phyloP scores from a whole-genome alignment of 2,888 invertebrate genomes.

The Blera fallax region DNA sequence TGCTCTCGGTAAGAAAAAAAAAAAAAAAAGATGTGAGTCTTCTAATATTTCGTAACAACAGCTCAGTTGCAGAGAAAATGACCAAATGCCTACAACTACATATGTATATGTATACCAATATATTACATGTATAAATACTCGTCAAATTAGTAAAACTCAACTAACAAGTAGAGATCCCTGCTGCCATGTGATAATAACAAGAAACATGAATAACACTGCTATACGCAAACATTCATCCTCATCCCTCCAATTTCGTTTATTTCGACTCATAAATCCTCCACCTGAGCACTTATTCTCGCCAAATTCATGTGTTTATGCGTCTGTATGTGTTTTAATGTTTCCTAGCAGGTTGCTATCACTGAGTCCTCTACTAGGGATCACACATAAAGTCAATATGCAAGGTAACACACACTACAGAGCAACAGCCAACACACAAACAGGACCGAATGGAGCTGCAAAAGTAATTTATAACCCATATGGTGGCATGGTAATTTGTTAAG shows the following conservation, averaged over 20 bases:
- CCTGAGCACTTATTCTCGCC: constrained; percentile 60
- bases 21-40: no score
- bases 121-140: neutral
- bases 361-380: constrained; percentile 6
- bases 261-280: constrained; percentile 57
- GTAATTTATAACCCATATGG: constrained; percentile 80
- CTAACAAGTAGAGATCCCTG: neutral
- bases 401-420: constrained; percentile 28
- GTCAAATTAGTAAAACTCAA: neutral
- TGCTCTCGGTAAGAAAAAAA: no score
- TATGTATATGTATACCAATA: no score
- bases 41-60: no score
- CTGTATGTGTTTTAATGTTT: neutral
- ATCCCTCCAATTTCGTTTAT: constrained; percentile 54
- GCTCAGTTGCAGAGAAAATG: no score
- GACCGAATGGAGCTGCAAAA: constrained; percentile 31
- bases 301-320: constrained; percentile 17
- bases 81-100: no score
- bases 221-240: constrained; percentile 48
- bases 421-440: constrained; percentile 55
- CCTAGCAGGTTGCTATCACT: neutral
- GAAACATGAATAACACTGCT: constrained; percentile 50
- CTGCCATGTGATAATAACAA: constrained; percentile 25
- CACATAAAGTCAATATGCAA: constrained; percentile 37
- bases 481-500: constrained; percentile 82